A percentile compares a stretch with the other conserved stretches of the same genome.
These are phyloP conservation scores for Anomalospiza imberbis DNA, from an alignment of 2,797 vertebrate genomes.

Conservation along the genomic window DNA sequence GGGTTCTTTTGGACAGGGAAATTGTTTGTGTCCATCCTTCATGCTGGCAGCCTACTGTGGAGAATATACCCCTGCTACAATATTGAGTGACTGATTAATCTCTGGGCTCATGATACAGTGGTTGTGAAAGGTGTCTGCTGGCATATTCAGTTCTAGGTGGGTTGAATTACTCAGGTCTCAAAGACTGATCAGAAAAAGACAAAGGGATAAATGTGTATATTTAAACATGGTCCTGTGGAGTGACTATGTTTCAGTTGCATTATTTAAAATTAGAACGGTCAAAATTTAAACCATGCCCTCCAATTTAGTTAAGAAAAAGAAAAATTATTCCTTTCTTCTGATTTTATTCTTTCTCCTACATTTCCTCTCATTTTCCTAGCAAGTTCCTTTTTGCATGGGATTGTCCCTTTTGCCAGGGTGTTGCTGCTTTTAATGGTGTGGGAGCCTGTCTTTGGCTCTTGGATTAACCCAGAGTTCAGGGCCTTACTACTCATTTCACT, in stretches of 20 bases:
- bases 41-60: background rate
- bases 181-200: background rate
- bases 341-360: background rate
- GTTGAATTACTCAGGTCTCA: background rate
- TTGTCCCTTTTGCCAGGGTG: background rate
- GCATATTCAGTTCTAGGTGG: background rate
- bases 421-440: background rate
- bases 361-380: background rate
- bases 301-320: background rate
- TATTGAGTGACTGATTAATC: background rate
- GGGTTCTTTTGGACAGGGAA: background rate
- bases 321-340: background rate
- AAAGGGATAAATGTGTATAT: background rate
- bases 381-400: background rate
- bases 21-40: background rate
- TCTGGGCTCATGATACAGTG: background rate
- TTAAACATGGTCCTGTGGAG: background rate
- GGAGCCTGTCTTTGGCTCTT: background rate
- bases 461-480: background rate
- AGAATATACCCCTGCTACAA: background rate
- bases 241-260: background rate
- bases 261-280: background rate
- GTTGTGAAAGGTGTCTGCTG: background rate
- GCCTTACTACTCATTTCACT: background rate
- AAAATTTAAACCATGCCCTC: background rate